Conservation (phyloP, 2,113 vertebrate genomes). For the Erpornis zantholeuca region DNA sequence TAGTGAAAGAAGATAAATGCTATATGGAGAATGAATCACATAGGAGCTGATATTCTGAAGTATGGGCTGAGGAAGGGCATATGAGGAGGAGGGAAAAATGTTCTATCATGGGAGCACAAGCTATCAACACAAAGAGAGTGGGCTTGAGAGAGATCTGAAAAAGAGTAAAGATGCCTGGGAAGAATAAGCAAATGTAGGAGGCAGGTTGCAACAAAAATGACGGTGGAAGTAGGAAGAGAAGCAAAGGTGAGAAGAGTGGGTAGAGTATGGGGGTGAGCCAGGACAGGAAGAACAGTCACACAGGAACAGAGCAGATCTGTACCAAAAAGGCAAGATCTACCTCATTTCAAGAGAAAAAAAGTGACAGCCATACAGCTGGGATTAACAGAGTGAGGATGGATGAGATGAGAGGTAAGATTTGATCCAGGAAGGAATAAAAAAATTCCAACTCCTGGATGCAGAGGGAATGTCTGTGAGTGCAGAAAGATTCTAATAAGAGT, state of each 20-base stretch:
- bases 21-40: slow-evolving; percentile 10
- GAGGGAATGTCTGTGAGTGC: background rate
- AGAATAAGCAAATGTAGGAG: slow-evolving; percentile 19
- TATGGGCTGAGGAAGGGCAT: background rate
- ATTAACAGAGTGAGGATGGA: background rate
- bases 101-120: slow-evolving; percentile 6
- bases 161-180: background rate
- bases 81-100: slow-evolving; percentile 26
- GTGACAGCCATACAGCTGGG: background rate
- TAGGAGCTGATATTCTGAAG: background rate
- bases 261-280: background rate
- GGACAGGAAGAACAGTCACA: background rate
- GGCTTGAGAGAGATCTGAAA: background rate
- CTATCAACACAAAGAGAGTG: background rate
- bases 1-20: background rate
- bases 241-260: slow-evolving; percentile 25
- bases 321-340: background rate
- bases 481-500: background rate
- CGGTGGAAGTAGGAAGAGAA: background rate
- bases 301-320: background rate
- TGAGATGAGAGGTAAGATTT: background rate
- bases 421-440: background rate
- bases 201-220: background rate
- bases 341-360: background rate
- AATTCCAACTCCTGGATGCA: background rate